These are phyloP conservation scores for Dendroctonus valens DNA, from an alignment of 1,140 invertebrate species.

Conservation along the genomic window DNA sequence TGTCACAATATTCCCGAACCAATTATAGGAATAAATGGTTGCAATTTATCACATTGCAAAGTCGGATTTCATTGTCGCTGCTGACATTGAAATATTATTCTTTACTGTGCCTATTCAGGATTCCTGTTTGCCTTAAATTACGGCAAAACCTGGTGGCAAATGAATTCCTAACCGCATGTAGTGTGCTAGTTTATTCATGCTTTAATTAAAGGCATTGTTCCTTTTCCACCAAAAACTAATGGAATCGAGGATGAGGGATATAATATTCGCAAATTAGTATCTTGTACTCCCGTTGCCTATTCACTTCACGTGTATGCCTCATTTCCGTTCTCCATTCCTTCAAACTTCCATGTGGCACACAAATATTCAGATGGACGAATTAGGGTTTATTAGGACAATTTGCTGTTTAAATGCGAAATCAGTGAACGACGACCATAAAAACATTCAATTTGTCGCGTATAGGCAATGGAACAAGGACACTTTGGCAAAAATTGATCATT, in stretches of 20 bases:
- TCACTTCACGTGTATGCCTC: background rate
- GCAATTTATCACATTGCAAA: conserved; percentile 28
- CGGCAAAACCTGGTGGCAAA: conserved; percentile 22
- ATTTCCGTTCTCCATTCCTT: no score
- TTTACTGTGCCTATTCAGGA: conserved; percentile 14
- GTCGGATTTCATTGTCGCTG: conserved; percentile 23
- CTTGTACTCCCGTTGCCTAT: conserved; percentile 1
- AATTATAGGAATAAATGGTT: conserved; percentile 24
- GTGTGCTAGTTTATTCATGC: conserved; percentile 29
- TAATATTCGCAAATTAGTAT: conserved; percentile 13
- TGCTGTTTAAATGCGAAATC: no score
- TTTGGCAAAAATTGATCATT: no score
- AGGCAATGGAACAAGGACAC: no score
- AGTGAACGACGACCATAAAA: no score
- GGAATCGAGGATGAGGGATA: conserved; percentile 10
- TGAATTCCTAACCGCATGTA: conserved; percentile 20
- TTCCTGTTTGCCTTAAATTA: conserved; percentile 26
- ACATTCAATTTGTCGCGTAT: no score
- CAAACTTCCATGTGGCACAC: no score
- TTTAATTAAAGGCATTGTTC: conserved; percentile 31
- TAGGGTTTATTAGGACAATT: no score
- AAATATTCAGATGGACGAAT: no score
- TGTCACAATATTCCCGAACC: background rate
- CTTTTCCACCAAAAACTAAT: conserved; percentile 16
- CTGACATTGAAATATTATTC: conserved; percentile 31